Percentiles rank a stretch among this genome's conserved stretches.
phyloP scores from a whole-genome alignment of 2,113 vertebrate species.

The Pteruthius melanotis region DNA sequence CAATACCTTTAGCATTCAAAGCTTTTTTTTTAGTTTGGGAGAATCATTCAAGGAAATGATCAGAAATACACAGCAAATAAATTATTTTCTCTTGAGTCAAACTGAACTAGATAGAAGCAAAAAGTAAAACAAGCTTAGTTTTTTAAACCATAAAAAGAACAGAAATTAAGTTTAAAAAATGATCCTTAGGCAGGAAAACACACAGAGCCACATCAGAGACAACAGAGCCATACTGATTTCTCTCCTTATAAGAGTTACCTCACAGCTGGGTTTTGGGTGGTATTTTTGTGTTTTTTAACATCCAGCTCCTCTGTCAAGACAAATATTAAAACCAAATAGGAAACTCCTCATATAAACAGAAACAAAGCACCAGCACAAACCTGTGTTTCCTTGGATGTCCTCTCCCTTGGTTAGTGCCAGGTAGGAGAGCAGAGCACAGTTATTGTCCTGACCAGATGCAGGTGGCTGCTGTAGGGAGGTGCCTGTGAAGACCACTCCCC shows the following conservation, averaged over 20 bases:
- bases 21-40: neutral
- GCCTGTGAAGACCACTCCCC: conserved; percentile 65
- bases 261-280: neutral
- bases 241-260: neutral
- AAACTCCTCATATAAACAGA: neutral
- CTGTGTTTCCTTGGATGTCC: conserved; percentile 83
- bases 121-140: neutral
- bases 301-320: neutral
- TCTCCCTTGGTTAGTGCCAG: conserved; percentile 76
- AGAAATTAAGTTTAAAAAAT: neutral
- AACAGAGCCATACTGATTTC: neutral
- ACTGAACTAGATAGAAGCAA: neutral
- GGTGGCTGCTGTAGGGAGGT: conserved; percentile 52
- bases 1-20: neutral
- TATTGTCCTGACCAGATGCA: conserved; percentile 34
- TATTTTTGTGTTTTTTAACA: neutral
- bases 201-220: neutral
- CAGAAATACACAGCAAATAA: neutral
- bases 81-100: neutral
- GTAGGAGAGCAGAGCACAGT: conserved; percentile 68
- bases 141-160: neutral
- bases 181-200: neutral
- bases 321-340: neutral
- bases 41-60: neutral
- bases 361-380: conserved; percentile 70